Evolutionary conservation across 1,140 invertebrate genomes (phyloP), one percentile per base, ranked within the genome.

Genomic region (Temnothorax longispinosus): DNA sequence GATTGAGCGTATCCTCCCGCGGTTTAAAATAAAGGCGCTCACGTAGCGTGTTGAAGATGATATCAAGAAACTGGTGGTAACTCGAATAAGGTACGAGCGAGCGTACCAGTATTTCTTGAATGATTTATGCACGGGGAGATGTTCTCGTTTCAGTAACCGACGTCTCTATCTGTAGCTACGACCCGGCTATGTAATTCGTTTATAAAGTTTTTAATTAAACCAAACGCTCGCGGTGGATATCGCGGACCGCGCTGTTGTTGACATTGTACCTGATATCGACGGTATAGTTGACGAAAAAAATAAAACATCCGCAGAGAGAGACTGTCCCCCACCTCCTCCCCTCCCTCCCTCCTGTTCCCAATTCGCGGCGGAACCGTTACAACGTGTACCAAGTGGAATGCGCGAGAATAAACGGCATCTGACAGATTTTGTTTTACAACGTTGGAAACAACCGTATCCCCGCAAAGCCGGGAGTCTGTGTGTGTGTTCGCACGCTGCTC

Each of bases 151-250:
- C 65, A 21, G 44, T 65, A 50, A 50, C 18, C 69, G 44, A 50
- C 54, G 54, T 32, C 8, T 75, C 8, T 75, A 75, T 75, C 54
- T 62, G 52, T n/a, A 84, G 56, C 54, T 60, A 82, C 67, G 67
- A 32, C 38, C 52, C 32, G 18, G n/a, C 78, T 62, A 75, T 54
- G 80, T 84, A 84, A 32, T 88, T 82, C 84, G 58, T 82, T 60
- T 78, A 85, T 44, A 35, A 56, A 62, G 82, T 74, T 82, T 86
- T 90, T 89, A 90, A 90, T 90, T 89, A 89, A 90, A 89, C 85
- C 18, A 89, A 89, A 87, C 78, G 74, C 87, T 75, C 58, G 72
- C 44, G 56, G 58, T 72, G 65, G n/a, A 72, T 69, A 64, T 50
- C 72, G 38, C 18, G 18, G 27, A 32, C 27, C 27, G 52, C n/a